Evolutionary conservation across 2,797 vertebrate species (phyloP).

Genomic region (Cheirogaleus major): DNA sequence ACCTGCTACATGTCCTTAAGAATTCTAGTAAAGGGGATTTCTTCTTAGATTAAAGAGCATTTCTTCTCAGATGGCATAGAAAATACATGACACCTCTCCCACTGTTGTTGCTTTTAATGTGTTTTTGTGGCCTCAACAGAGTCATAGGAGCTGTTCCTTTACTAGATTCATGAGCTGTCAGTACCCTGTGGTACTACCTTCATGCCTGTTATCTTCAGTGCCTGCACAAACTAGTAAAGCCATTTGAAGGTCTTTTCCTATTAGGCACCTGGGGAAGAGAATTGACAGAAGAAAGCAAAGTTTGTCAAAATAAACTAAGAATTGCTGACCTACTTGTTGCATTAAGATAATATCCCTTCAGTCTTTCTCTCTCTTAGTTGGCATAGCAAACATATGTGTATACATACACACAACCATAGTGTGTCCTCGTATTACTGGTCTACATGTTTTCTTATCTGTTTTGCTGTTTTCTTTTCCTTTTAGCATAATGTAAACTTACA

Average conservation of each 20-base stretch:
- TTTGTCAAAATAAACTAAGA: conserved; percentile 4
- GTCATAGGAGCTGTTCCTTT: neutral
- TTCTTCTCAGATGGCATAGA: neutral
- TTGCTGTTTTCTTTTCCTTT: neutral
- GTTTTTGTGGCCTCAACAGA: neutral
- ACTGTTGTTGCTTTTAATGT: neutral
- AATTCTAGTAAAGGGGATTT: neutral
- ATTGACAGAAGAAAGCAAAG: neutral
- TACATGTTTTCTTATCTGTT: neutral
- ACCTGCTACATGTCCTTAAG: neutral
- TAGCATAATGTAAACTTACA: neutral
- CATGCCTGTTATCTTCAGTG: neutral
- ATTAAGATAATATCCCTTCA: neutral
- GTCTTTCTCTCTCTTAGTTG: neutral
- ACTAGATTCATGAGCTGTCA: neutral
- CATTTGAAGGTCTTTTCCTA: neutral
- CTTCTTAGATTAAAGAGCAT: neutral
- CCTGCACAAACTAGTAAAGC: neutral
- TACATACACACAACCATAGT: neutral
- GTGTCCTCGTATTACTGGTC: neutral
- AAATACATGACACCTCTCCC: neutral
- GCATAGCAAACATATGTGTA: neutral
- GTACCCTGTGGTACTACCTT: neutral
- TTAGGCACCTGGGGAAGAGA: neutral
- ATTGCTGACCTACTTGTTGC: neutral